Evolutionary conservation across 1,140 invertebrate species (phyloP), one percentile per base, ranked within the genome.

Genomic region (Cephus cinctus): DNA sequence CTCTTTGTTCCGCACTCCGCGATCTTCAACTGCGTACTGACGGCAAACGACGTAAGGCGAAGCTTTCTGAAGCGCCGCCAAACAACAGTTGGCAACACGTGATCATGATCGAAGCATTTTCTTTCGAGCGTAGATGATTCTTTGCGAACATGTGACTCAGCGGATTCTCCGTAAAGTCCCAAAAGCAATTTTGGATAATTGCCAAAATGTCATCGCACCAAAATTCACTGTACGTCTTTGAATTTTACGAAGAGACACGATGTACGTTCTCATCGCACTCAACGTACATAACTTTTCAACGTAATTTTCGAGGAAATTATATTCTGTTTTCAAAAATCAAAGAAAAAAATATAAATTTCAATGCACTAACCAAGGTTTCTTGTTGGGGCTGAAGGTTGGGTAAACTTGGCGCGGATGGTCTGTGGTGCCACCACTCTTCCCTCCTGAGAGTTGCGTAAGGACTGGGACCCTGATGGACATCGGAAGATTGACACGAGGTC

Each of bases 101-200:
- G 62, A 63, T 65, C 45, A 25, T 32, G 51, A 56, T 59, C 52
- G 54, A 57, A 14, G 35, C 35, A 30, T n/a, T n/a, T n/a, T n/a
- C n/a, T 27, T 6, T 8, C 53, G 50, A 53, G 36, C 46, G 53
- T 43, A 35, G 31, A 50, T 27, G 30, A 34, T 30, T 58, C 44
- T 59, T 61, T 41, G 59, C 59, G 47, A 57, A 50, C n/a, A n/a
- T 47, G 43, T 63, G 64, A 67, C 54, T 67, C 63, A 67, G 54
- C 61, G 50, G 54, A 47, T 61, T 65, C 52, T 58, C 52, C 48
- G 52, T 39, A 48, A 61, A 58, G n/a, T n/a, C n/a, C n/a, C n/a
- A n/a, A n/a, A n/a, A n/a, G n/a, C n/a, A n/a, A n/a, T n/a, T n/a
- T n/a, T n/a, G n/a, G n/a, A n/a, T n/a, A n/a, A n/a, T n/a, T n/a